phyloP scores from a whole-genome alignment of 2,888 invertebrate species.

The Allacma fusca region DNA sequence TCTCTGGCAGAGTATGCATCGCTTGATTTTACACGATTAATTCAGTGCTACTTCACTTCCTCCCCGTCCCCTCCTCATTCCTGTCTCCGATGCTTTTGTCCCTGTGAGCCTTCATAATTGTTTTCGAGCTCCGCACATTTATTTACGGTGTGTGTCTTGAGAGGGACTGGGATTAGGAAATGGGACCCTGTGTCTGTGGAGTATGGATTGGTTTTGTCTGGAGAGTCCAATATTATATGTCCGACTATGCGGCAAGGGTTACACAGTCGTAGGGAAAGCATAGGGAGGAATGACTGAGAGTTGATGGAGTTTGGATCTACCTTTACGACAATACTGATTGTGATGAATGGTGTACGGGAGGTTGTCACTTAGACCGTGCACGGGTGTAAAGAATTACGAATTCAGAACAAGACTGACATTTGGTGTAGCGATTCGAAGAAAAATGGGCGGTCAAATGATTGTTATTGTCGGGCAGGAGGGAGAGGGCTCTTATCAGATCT shows the following conservation, averaged over 20 bases:
- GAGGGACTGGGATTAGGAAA: no score
- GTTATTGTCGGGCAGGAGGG: constrained; percentile 34
- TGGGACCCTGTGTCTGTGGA: no score
- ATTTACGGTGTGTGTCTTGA: no score
- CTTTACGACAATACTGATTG: constrained; percentile 22
- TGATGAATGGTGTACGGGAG: constrained; percentile 43
- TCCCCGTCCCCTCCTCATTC: background rate
- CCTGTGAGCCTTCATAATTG: no score
- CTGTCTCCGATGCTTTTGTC: no score
- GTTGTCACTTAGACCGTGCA: constrained; percentile 31
- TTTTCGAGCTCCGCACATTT: no score
- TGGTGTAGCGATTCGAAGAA: constrained; percentile 1
- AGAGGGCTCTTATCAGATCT: constrained; percentile 40
- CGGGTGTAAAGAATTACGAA: constrained; percentile 31
- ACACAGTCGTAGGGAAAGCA: no score
- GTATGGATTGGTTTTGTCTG: no score
- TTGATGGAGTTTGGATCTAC: background rate
- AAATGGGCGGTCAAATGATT: constrained; percentile 41
- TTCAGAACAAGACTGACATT: background rate
- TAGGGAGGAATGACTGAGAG: no score
- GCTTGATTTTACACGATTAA: constrained; percentile 31
- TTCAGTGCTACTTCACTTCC: background rate
- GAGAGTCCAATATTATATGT: no score
- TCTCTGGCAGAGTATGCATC: constrained; percentile 25
- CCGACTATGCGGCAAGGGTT: no score